Evolutionary conservation across 2,113 vertebrate genomes (phyloP), one percentile per base, ranked within the genome.

Genomic region (Sylvietta virens): DNA sequence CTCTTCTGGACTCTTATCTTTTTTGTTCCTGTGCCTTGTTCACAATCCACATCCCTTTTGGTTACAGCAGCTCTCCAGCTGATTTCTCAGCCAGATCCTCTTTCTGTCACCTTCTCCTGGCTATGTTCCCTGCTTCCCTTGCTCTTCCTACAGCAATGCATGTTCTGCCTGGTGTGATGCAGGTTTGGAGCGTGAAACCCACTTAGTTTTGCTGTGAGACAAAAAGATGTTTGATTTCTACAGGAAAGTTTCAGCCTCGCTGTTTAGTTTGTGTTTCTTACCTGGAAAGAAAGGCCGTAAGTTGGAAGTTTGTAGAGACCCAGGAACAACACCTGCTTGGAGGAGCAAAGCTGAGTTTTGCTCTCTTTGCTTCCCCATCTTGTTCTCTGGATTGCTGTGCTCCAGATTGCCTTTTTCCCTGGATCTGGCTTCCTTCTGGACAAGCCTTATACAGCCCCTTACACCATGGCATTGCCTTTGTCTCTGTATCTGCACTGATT

Each of bases 161-260:
- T 0, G 0, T 81, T 73, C 50, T 22, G 16, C 21, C 35, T 23
- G 69, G n/a, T 15, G 37, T 1, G 1, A 12, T 44, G 22, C 64
- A 28, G 30, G n/a, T 54, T 62, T 85, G 73, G 67, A 73, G 27
- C 4, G 6, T 45, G 35, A 66, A 51, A n/a, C 39, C 10, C 27
- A 1, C 51, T 70, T 19, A 7, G 26, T 4, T 73, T 33, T 12
- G 33, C 22, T 33, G 61, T 61, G n/a, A 61, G 39, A 64, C 54
- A 18, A 8, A 44, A 15, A n/a, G 21, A 14, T 8, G 6, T 21
- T 73, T 70, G 60, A 33, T 51, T 76, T 57, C 4, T 4, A 9
- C 3, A 1, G 30, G 13, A 37, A 37, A 11, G 9, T 82, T 57
- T 72, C 50, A 81, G 37, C 40, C 42, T 76, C 57, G 40, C 10